Conservation (phyloP, 1,140 invertebrate species). For the Drosophila suzukii region DNA sequence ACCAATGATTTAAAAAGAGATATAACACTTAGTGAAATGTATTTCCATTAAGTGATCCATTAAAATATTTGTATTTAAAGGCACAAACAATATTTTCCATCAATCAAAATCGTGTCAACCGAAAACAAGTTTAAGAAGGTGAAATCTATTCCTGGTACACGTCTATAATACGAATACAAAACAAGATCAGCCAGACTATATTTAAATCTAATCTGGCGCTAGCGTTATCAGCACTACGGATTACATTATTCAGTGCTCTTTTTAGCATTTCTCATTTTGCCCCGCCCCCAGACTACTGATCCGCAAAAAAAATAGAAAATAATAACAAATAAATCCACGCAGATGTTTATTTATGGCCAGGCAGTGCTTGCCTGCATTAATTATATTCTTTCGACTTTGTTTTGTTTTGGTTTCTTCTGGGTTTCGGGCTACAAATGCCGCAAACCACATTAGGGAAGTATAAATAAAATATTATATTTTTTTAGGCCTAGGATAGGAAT, state of each 20-base stretch:
- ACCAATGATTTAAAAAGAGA: too few species aligned
- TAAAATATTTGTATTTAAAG: neutral
- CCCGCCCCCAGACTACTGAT: slow-evolving; percentile 20
- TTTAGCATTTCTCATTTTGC: slow-evolving; percentile 18
- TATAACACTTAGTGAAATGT: too few species aligned
- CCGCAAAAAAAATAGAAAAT: slow-evolving; percentile 33
- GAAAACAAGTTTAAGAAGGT: slow-evolving; percentile 29
- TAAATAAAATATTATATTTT: slow-evolving; percentile 52
- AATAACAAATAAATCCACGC: slow-evolving; percentile 54
- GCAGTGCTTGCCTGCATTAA: slow-evolving; percentile 52
- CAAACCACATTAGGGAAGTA: slow-evolving; percentile 47
- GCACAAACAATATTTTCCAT: slow-evolving; percentile 1
- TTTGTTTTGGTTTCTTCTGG: slow-evolving; percentile 48
- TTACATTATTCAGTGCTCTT: slow-evolving; percentile 19
- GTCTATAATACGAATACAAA: slow-evolving; percentile 10
- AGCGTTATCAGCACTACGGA: slow-evolving; percentile 32
- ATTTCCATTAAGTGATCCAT: neutral
- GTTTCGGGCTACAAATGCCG: slow-evolving; percentile 65
- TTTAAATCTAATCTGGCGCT: slow-evolving; percentile 34
- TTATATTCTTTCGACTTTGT: slow-evolving; percentile 47
- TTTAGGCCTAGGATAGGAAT: slow-evolving; percentile 46
- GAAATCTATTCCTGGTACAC: slow-evolving; percentile 20
- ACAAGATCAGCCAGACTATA: slow-evolving; percentile 19
- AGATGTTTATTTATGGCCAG: slow-evolving; percentile 74
- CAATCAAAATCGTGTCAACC: slow-evolving; percentile 25